Conservation (phyloP, 2,797 vertebrate genomes). For the Phalloptychus januarius region DNA sequence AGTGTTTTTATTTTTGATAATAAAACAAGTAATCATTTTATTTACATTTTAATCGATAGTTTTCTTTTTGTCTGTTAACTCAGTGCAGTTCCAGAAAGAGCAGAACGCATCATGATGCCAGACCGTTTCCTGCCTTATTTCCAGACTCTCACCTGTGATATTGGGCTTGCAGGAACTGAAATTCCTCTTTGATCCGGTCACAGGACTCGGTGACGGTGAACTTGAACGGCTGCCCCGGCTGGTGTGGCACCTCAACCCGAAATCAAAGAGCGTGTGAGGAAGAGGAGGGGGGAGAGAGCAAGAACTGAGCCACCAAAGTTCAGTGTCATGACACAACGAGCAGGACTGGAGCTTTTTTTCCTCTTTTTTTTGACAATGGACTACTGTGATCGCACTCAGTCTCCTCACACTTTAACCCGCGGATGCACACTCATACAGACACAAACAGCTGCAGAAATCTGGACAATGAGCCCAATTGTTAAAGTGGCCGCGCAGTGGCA, state of each 20-base stretch:
- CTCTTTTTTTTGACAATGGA: slow-evolving; percentile 50
- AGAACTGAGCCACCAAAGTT: slow-evolving; percentile 67
- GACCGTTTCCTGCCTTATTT: background rate
- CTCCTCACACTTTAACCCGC: slow-evolving; percentile 44
- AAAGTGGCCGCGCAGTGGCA: slow-evolving; percentile 67
- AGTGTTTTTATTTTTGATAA: background rate
- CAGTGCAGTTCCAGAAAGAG: background rate
- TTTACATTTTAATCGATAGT: background rate
- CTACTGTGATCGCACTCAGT: slow-evolving; percentile 61
- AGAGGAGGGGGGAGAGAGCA: slow-evolving; percentile 42
- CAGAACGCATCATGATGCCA: background rate
- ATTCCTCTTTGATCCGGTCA: slow-evolving; percentile 97
- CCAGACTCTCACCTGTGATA: slow-evolving; percentile 89
- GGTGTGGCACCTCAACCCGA: slow-evolving; percentile 87
- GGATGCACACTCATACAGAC: slow-evolving; percentile 48
- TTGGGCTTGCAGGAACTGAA: slow-evolving; percentile 96
- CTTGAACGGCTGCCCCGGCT: slow-evolving; percentile 95
- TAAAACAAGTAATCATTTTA: background rate
- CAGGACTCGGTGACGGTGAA: slow-evolving; percentile 96
- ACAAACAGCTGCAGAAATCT: slow-evolving; percentile 58
- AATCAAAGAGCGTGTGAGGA: slow-evolving; percentile 43
- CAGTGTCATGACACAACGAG: slow-evolving; percentile 52
- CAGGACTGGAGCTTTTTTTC: slow-evolving; percentile 36
- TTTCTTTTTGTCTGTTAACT: background rate
- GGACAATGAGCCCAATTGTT: slow-evolving; percentile 73